Base-by-base conservation (phyloP, 2,797 vertebrate species). In the Enteromius thamalakanensis region DNA sequence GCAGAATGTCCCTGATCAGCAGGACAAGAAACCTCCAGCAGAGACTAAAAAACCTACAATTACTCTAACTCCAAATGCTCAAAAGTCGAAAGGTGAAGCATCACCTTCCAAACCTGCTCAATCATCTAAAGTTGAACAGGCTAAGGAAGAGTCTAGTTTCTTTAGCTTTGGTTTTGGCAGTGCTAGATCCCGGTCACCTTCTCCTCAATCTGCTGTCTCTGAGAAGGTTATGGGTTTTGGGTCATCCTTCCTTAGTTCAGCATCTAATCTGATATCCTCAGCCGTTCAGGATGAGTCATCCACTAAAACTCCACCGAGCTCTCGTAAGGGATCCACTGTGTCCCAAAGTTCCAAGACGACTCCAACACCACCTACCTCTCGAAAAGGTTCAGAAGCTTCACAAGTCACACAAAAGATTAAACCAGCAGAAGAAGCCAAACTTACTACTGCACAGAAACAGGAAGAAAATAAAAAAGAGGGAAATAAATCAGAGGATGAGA, bases 161-260 rank as follows among this genome's bases (percentile, higher is more conserved):
- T 96, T 97, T 88, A 95, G 95, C 84, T 94, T 97, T 87, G 95
- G 92, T 78, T 96, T 96, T 90, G 95, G 96, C 86, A 90, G 92
- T 79, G 89, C 94, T 76, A 95, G 95, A 78, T 93, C 95, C 32
- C 93, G 94, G 45, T 95, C 95, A 19, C 94, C 96, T 76, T 87
- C 90, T 53, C 67, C 84, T 87, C 96, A 95, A 85, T 94, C 94
- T 3, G 94, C 93, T 1, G 95, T 96, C 55, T 96, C 95, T 37
- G 96, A 96, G 32, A 97, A 96, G 65, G 94, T 97, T 51, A 95
- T 97, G 83, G 96, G 96, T 34, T 97, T 97, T 92, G 96, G 96
- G 78, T 96, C 96, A 19, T 97, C 96, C 0, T 93, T 97, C 86
- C 96, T 97, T 84, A 97, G 94, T 85, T 95, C 97, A 78, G 96